Evolutionary conservation across 1,140 invertebrate species (phyloP).

Genomic region (Zaprionus gabonicus): DNA sequence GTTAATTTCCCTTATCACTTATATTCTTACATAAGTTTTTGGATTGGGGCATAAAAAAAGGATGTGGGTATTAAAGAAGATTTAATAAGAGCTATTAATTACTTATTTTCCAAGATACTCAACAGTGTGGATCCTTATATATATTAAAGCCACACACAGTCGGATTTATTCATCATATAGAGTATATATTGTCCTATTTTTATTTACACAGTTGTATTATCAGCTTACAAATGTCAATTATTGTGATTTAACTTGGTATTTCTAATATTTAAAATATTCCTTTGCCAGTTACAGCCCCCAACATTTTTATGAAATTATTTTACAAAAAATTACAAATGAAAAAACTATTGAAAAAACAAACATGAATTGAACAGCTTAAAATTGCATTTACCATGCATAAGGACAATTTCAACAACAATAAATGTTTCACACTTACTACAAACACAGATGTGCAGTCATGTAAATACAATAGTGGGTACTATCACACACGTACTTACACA

Average conservation of each 20-base stretch:
- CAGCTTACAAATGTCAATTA: not conserved
- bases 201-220: too few species aligned
- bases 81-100: too few species aligned
- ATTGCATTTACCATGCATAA: constrained; percentile 1
- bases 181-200: too few species aligned
- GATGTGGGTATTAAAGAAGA: too few species aligned
- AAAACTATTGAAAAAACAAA: not conserved
- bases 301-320: not conserved
- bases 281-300: not conserved
- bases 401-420: not conserved
- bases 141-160: too few species aligned
- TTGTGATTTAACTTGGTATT: not conserved
- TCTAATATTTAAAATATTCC: not conserved
- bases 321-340: not conserved
- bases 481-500: not conserved
- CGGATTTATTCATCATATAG: too few species aligned
- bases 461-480: too few species aligned
- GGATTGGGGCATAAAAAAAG: too few species aligned
- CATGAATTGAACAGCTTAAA: constrained; percentile 1
- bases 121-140: too few species aligned
- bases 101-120: too few species aligned
- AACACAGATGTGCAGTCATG: not conserved
- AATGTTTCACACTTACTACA: constrained; percentile 3
- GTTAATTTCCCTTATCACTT: not conserved
- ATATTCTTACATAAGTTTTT: too few species aligned